Conservation (phyloP, 1,140 invertebrate genomes). For the Episyrphus balteatus region DNA sequence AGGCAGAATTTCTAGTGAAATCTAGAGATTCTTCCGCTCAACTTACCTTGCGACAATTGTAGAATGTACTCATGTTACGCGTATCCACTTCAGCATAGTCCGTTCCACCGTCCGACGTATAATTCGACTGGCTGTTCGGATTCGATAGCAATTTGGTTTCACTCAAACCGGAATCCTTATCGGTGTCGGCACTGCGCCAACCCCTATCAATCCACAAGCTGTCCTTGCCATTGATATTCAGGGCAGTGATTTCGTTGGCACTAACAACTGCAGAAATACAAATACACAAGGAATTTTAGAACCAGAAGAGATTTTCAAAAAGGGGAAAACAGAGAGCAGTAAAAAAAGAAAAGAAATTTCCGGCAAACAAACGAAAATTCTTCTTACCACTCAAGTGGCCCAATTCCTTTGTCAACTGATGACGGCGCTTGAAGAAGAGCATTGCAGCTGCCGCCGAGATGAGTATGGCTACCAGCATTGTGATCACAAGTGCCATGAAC, state of each 20-base stretch:
- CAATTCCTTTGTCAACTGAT: constrained; percentile 49
- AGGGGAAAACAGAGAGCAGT: constrained; percentile 1
- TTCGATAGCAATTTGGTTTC: constrained; percentile 52
- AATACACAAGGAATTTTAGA: background rate
- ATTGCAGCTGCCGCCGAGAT: constrained; percentile 52
- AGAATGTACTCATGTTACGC: constrained; percentile 64
- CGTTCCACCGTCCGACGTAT: constrained; percentile 43
- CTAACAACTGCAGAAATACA: constrained; percentile 35
- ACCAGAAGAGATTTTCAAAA: background rate
- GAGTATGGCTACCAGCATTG: constrained; percentile 46
- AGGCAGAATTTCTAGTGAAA: too few relatives aligned
- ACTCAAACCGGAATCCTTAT: constrained; percentile 46
- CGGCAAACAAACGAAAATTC: background rate
- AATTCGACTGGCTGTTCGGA: constrained; percentile 40
- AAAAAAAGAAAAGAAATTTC: background rate
- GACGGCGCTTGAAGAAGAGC: constrained; percentile 49
- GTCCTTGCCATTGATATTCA: constrained; percentile 56
- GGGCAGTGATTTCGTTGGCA: constrained; percentile 52
- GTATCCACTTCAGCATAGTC: constrained; percentile 72
- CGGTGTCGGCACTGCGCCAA: constrained; percentile 55
- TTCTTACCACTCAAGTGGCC: constrained; percentile 40
- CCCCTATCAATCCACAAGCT: constrained; percentile 65
- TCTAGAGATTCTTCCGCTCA: background rate
- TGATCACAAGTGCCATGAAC: constrained; percentile 62
- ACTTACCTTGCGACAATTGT: constrained; percentile 46